Evolutionary conservation across 1,140 invertebrate genomes (phyloP).

Genomic region (Pseudomyrmex concolor): DNA sequence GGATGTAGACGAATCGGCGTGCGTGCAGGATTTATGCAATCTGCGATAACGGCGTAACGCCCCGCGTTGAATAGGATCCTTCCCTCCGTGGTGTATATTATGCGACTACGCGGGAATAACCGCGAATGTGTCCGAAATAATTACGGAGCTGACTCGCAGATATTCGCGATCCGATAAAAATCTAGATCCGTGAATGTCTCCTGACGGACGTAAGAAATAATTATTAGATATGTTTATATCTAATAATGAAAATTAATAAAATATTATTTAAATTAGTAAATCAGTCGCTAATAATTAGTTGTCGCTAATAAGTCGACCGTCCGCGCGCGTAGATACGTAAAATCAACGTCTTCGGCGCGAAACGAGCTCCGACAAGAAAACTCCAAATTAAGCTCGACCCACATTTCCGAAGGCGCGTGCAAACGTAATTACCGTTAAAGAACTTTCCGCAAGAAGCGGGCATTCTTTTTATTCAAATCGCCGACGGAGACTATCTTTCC

Average conservation of each 20-base stretch:
- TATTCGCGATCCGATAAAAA: not conserved
- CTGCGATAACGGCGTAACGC: conserved; percentile 20
- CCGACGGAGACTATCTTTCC: not conserved
- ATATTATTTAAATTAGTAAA: too few species aligned
- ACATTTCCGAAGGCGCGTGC: conserved; percentile 32
- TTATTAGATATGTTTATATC: too few species aligned
- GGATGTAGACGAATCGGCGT: conserved; percentile 42
- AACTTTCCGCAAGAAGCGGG: conserved; percentile 38
- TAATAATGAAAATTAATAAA: too few species aligned
- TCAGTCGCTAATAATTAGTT: not conserved
- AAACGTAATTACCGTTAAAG: conserved; percentile 36
- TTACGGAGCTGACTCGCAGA: conserved; percentile 2
- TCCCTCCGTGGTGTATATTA: not conserved
- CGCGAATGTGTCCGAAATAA: conserved; percentile 10
- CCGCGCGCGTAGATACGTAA: not conserved
- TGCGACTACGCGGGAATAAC: not conserved
- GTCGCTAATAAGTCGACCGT: not conserved
- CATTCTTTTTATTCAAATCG: conserved; percentile 56
- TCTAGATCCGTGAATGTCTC: too few species aligned
- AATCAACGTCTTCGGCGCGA: not conserved
- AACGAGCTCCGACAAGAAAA: not conserved
- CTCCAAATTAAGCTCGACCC: conserved; percentile 4
- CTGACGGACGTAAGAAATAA: too few species aligned
- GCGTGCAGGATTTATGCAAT: conserved; percentile 50
- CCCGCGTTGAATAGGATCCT: not conserved